Percentiles rank a stretch among this genome's conserved stretches.
Conservation (phyloP, 2,888 invertebrate genomes). For the Cyrtodaria siliqua region DNA sequence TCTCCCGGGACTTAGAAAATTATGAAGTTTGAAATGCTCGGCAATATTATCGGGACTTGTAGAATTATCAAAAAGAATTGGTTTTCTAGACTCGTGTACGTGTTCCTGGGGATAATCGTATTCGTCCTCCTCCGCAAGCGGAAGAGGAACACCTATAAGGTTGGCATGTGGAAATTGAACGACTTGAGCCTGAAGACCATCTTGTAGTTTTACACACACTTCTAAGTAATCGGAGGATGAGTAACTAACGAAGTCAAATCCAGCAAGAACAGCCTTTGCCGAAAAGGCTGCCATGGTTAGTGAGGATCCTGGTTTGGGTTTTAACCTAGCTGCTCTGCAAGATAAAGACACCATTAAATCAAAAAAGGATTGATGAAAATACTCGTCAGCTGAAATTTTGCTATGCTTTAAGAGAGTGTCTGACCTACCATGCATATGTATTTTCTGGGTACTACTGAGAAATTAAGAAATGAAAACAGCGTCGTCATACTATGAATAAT, state of each 20-base stretch:
- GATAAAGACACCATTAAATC: not conserved
- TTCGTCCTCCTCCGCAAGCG: constrained; percentile 51
- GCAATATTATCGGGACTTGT: constrained; percentile 44
- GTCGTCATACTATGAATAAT: too few relatives aligned
- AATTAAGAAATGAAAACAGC: too few relatives aligned
- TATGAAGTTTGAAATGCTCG: constrained; percentile 49
- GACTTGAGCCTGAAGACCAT: constrained; percentile 52
- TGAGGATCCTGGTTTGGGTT: constrained; percentile 12
- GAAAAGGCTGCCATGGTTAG: constrained; percentile 31
- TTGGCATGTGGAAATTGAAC: constrained; percentile 57
- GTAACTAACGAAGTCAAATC: constrained; percentile 64
- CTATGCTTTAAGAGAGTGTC: too few relatives aligned
- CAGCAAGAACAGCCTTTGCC: constrained; percentile 57
- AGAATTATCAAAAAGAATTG: constrained; percentile 51
- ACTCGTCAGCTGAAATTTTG: too few relatives aligned
- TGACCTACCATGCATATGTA: too few relatives aligned
- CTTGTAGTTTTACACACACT: constrained; percentile 65
- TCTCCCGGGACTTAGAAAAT: constrained; percentile 54
- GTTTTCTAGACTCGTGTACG: constrained; percentile 48
- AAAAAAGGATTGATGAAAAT: too few relatives aligned
- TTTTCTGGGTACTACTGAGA: too few relatives aligned
- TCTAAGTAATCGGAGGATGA: constrained; percentile 45
- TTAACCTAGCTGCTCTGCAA: constrained; percentile 46
- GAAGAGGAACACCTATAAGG: constrained; percentile 55
- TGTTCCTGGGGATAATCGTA: constrained; percentile 53